A percentile compares a stretch with the other conserved stretches of the same genome.
Conservation (phyloP, 2,797 vertebrate species). For the Mustela erminea region DNA sequence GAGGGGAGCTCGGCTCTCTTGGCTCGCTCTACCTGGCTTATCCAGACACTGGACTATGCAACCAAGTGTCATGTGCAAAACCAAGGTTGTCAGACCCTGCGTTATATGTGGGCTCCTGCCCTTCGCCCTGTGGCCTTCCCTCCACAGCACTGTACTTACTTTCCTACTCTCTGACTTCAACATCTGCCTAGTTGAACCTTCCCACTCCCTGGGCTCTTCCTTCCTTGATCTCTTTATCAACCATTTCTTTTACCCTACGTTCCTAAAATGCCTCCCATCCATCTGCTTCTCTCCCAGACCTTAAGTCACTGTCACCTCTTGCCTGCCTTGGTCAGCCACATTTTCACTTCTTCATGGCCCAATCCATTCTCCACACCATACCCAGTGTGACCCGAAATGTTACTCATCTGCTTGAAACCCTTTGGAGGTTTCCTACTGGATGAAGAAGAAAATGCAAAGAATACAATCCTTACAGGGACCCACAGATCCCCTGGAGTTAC, state of each 20-base stretch:
- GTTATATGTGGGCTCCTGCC: background rate
- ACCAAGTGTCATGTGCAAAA: background rate
- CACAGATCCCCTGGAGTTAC: background rate
- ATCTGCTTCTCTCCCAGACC: background rate
- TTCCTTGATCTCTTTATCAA: background rate
- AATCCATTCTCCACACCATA: background rate
- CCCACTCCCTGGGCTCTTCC: background rate
- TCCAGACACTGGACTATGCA: background rate
- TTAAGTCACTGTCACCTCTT: background rate
- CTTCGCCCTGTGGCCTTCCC: background rate
- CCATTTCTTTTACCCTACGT: background rate
- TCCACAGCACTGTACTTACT: fast-evolving
- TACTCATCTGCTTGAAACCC: background rate
- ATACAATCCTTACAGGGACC: background rate
- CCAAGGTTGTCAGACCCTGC: background rate
- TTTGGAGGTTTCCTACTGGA: background rate
- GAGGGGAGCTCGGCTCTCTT: background rate
- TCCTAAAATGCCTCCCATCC: background rate
- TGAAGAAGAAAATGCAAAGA: background rate
- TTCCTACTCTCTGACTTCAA: background rate
- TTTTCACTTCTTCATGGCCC: background rate
- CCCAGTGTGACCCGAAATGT: background rate
- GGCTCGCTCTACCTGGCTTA: background rate
- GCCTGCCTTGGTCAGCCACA: background rate
- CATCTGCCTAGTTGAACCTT: fast-evolving